A percentile compares a stretch with the other conserved stretches of the same genome.
These are phyloP conservation scores for Pithecia hirsuta DNA, from an alignment of 2,797 vertebrate genomes.

Conservation along the genomic window DNA sequence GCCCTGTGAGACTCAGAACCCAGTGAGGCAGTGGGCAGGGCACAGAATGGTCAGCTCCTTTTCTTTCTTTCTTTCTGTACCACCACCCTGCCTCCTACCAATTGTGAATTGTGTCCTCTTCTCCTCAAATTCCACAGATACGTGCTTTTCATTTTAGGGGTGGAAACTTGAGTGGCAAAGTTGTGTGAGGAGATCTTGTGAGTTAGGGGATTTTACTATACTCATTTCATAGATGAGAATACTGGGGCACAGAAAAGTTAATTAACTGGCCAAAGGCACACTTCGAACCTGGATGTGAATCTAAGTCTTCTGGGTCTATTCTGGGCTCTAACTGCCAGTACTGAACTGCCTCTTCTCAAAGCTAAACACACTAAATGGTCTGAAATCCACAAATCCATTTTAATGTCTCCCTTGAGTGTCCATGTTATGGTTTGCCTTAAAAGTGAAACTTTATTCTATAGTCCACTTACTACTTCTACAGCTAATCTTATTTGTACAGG, in stretches of 20 bases:
- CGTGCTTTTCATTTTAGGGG: not conserved
- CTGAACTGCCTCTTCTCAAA: not conserved
- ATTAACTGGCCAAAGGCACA: not conserved
- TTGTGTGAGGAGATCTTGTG: not conserved
- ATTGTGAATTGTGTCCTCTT: not conserved
- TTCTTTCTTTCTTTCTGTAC: not conserved
- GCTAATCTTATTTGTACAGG: not conserved
- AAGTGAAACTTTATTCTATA: not conserved
- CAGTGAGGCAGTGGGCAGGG: not conserved
- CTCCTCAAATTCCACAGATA: not conserved
- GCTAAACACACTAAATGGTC: not conserved
- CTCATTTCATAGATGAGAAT: not conserved
- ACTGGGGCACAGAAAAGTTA: not conserved
- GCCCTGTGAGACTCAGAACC: not conserved
- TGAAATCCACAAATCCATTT: not conserved
- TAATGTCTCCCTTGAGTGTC: not conserved
- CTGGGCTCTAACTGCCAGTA: not conserved
- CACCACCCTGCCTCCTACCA: not conserved
- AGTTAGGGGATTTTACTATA: not conserved
- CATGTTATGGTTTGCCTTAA: not conserved
- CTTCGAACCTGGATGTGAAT: not conserved
- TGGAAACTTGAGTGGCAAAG: not conserved
- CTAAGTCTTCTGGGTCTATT: not conserved
- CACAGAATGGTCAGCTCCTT: not conserved
- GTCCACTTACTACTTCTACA: not conserved